These are phyloP conservation scores for Alexandromys fortis DNA, from an alignment of 2,113 vertebrate species.

Conservation along the genomic window DNA sequence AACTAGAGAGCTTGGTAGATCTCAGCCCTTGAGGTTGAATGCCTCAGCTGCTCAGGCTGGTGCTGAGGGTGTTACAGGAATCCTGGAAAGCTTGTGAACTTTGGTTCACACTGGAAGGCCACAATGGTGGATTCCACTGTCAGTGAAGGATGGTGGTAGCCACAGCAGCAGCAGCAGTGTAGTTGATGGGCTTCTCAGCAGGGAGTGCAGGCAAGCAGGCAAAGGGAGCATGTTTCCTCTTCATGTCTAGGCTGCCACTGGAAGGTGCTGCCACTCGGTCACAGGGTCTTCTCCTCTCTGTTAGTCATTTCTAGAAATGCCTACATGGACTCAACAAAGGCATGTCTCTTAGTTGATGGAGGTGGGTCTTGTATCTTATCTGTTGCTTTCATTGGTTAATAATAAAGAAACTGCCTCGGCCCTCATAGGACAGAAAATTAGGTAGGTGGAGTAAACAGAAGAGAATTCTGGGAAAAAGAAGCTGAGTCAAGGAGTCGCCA, in stretches of 20 bases:
- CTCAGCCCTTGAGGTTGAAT: neutral
- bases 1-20: neutral
- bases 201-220: neutral
- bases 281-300: neutral
- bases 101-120: neutral
- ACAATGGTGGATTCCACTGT: neutral
- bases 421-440: too few relatives aligned
- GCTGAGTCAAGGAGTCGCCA: too few relatives aligned
- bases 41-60: neutral
- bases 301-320: neutral
- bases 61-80: neutral
- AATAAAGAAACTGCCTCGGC: too few relatives aligned
- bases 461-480: too few relatives aligned
- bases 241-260: neutral
- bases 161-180: too few relatives aligned
- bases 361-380: too few relatives aligned
- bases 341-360: neutral
- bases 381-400: too few relatives aligned
- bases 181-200: neutral
- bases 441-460: too few relatives aligned
- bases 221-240: neutral
- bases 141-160: neutral
- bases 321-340: neutral
- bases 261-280: neutral
- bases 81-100: too few relatives aligned